Evolutionary conservation across 2,888 invertebrate genomes (phyloP).

Genomic region (Xestia rhomboidea): DNA sequence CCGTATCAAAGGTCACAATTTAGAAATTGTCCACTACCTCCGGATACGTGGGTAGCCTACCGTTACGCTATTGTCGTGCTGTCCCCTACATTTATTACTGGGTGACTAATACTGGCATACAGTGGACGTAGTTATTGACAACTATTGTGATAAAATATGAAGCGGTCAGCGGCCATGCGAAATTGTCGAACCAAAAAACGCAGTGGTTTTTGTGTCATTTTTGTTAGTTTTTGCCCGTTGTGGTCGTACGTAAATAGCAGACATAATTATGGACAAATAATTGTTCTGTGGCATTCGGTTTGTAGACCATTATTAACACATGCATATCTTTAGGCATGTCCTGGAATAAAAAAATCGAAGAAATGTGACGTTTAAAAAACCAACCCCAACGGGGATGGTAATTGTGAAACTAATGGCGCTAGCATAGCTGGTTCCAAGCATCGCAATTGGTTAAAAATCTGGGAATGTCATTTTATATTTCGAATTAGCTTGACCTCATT

Average conservation of each 20-base stretch:
- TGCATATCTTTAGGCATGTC: background rate
- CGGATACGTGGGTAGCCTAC: constrained; percentile 74
- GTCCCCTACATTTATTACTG: constrained; percentile 67
- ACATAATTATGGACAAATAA: background rate
- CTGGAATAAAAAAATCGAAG: background rate
- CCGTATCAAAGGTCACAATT: constrained; percentile 64
- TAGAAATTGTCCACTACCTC: constrained; percentile 66
- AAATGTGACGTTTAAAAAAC: background rate
- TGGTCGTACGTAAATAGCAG: background rate
- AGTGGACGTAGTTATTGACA: constrained; percentile 43
- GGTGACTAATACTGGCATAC: constrained; percentile 56
- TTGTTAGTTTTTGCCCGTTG: background rate
- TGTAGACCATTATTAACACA: too few species aligned
- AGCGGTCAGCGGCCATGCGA: constrained; percentile 43
- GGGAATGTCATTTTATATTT: too few species aligned
- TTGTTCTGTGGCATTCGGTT: background rate
- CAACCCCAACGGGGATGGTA: too few species aligned
- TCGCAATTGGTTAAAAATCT: too few species aligned
- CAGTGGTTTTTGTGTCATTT: background rate
- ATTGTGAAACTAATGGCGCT: too few species aligned
- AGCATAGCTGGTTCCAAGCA: too few species aligned
- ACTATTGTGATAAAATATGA: constrained; percentile 50
- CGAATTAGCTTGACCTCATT: too few species aligned
- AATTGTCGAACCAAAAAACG: constrained; percentile 42
- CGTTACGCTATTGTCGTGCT: constrained; percentile 73